Evolutionary conservation across 2,797 vertebrate genomes (phyloP), one percentile per base, ranked within the genome.

Genomic region (Telmatherina bonti): DNA sequence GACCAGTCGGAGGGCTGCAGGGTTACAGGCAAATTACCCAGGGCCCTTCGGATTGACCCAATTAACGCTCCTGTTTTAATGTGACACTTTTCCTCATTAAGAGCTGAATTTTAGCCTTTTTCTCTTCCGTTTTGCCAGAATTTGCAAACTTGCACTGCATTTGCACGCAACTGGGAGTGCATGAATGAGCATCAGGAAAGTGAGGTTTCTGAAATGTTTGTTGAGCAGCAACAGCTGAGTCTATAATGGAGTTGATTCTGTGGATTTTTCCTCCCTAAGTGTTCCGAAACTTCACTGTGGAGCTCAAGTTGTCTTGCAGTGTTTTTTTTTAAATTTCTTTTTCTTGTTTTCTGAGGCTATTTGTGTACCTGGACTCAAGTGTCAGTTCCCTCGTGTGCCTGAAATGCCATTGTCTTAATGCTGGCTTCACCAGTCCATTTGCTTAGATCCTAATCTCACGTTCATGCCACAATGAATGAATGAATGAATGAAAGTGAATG

Each of bases 201-300:
- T 27, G 38, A 36, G 24, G 38, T n/a, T 38, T 36, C 27, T 31
- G 31, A 11, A 67, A 30, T 41, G 36, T 2, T 16, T 41, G 5
- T 18, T 41, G 15, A 1, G 2, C 47, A 24, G 47, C 6, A 41
- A 24, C 35, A 16, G 22, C 6, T 35, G 4, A 10, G 7, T 35
- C 41, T 22, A 43, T 38, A 69, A 57, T 43, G 16, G 36, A 56
- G 59, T 26, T 5, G 31, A 62, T 18, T 41, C 27, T 67, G 29
- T 55, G 64, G 61, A 29, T 24, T 12, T 72, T 35, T 70, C 38
- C 38, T 72, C 66, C 43, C 43, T 45, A 66, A 9, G 30, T 15
- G 0, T 7, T 56, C 62, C 31, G 9, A 64, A 36, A 8, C 27
- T 36, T 59, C 51, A 3, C 43, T 45, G 43, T 7, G 30, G 16